Evolutionary conservation across 2,113 vertebrate species (phyloP).

Genomic region (Lepisosteus osseus): DNA sequence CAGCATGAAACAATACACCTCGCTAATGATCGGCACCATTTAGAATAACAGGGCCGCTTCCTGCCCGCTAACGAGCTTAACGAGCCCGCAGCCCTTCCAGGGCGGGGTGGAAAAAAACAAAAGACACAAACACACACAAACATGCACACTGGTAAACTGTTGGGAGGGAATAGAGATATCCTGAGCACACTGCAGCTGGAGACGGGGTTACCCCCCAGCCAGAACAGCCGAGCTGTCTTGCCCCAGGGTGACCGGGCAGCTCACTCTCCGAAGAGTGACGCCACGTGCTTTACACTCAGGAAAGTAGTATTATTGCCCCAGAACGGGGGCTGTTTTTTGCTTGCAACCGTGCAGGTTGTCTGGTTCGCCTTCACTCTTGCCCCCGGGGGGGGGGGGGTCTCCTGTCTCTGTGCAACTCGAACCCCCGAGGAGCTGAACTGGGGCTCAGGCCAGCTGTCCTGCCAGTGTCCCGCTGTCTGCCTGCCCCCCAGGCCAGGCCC

Average conservation of each 20-base stretch:
- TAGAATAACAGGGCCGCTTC: constrained; percentile 64
- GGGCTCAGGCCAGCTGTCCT: no score
- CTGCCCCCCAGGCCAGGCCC: no score
- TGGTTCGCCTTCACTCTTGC: no score
- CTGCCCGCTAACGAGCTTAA: constrained; percentile 54
- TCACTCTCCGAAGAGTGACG: no score
- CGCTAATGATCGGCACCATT: constrained; percentile 55
- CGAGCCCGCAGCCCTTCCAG: constrained; percentile 43
- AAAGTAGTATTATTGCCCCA: no score
- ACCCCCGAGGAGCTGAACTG: no score
- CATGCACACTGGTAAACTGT: constrained; percentile 14
- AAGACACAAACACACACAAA: constrained; percentile 37
- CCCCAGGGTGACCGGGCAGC: not conserved
- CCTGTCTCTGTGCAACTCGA: no score
- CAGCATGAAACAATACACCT: constrained; percentile 70
- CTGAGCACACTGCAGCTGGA: constrained; percentile 16
- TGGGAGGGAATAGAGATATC: constrained; percentile 31
- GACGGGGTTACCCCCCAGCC: not conserved
- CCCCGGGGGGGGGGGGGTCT: no score
- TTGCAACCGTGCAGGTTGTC: no score
- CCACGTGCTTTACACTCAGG: no score
- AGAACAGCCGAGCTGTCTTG: not conserved
- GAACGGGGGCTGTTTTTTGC: no score
- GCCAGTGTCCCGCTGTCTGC: no score
- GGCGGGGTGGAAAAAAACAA: constrained; percentile 48